Evolutionary conservation across 2,888 invertebrate species (phyloP).

Genomic region (Teinopalpus imperialis): DNA sequence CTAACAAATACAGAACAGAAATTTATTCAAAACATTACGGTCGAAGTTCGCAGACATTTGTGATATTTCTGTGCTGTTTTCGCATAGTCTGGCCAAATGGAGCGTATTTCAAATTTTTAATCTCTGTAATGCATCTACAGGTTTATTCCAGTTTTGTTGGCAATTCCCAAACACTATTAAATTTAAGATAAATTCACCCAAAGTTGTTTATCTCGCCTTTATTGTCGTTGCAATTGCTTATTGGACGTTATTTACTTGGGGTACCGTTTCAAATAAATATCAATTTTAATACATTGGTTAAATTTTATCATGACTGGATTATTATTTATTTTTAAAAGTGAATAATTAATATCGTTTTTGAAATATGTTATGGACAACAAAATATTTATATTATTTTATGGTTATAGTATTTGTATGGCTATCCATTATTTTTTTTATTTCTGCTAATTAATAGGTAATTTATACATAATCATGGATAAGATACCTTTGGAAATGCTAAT

Average conservation of each 20-base stretch:
- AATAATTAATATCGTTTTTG: no score
- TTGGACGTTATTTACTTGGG: not conserved
- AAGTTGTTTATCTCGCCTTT: constrained; percentile 13
- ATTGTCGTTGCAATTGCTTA: constrained; percentile 5
- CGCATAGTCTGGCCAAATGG: not conserved
- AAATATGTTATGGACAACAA: no score
- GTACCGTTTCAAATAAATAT: constrained; percentile 11
- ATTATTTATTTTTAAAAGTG: no score
- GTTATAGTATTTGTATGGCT: no score
- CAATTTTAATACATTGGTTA: no score
- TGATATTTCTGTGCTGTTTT: constrained; percentile 1
- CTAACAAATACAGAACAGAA: constrained; percentile 17
- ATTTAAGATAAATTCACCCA: constrained; percentile 13
- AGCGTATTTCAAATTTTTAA: constrained; percentile 22
- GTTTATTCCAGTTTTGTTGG: constrained; percentile 14
- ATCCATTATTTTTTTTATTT: no score
- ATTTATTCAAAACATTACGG: constrained; percentile 12
- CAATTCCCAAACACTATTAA: constrained; percentile 11
- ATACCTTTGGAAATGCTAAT: no score
- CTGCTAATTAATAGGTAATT: no score
- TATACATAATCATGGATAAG: no score
- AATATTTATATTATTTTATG: no score
- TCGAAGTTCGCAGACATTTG: constrained; percentile 15
- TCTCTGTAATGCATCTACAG: constrained; percentile 23
- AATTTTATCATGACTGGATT: no score